phyloP scores from a whole-genome alignment of 2,113 vertebrate genomes.

The Heloderma charlesbogerti region DNA sequence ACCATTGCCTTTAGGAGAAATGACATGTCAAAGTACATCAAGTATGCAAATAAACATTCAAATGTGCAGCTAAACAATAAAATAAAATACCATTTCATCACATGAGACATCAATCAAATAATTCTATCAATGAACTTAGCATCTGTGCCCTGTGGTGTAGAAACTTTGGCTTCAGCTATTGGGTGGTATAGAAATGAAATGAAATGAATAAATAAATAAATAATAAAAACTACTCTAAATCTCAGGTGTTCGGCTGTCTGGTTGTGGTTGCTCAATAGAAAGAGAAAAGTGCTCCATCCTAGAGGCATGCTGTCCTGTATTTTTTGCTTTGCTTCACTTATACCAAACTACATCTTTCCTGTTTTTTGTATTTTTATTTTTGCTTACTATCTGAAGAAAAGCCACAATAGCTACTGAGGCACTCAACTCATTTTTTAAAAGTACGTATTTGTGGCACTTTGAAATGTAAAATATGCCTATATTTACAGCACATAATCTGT shows the following conservation, averaged over 20 bases:
- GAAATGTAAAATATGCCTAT: constrained; percentile 11
- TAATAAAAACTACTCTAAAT: neutral
- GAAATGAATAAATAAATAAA: too few species aligned
- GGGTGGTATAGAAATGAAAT: too few species aligned
- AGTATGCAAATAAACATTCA: too few species aligned
- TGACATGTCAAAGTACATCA: too few species aligned
- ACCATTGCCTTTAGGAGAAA: too few species aligned
- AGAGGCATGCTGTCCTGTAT: neutral
- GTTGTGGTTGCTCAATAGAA: neutral
- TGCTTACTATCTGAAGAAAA: constrained; percentile 49
- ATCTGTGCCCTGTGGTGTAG: neutral
- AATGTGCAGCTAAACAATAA: too few species aligned
- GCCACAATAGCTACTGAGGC: constrained; percentile 47
- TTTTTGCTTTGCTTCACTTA: neutral
- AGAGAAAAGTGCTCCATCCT: neutral
- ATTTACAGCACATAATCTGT: constrained; percentile 44
- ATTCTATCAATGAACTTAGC: neutral
- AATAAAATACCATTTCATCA: too few species aligned
- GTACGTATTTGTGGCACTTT: neutral
- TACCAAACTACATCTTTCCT: neutral
- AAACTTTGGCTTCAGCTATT: too few species aligned
- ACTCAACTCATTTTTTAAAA: constrained; percentile 7
- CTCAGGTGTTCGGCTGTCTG: neutral
- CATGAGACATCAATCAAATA: neutral
- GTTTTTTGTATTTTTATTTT: constrained; percentile 21